Base-by-base conservation (phyloP, 2,113 vertebrate genomes). In the Arenaria interpres region DNA sequence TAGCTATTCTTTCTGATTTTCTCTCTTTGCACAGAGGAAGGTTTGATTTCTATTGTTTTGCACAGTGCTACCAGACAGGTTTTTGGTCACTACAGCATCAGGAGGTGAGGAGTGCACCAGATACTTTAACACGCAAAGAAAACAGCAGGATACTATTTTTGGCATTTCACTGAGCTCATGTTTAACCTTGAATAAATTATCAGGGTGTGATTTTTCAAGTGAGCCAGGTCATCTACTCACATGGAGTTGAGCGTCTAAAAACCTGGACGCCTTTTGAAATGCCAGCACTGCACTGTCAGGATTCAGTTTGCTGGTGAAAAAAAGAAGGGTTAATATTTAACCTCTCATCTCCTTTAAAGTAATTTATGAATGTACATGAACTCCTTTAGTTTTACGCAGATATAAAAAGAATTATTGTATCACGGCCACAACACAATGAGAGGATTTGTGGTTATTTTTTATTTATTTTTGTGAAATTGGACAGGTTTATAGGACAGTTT, bases 301-400 rank as follows among this genome's bases (percentile, higher is more conserved):
- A 66, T n/a, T 82, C 78, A 57, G 27, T 41, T 41, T 89, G 35
- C 27, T 75, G 45, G 20, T 48, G 35, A 50, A 74, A n/a, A 56
- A 48, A 76, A 30, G 10, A 43, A 5, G 27, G 21, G 50, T 95
- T 96, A 92, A 93, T 92, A 68, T 81, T 96, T 96, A 90, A 93
- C 82, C 33, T 72, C 51, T 88, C 39, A 53, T 63, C 46, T 41
- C 48, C 69, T 85, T 85, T 41, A 57, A 79, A 84, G 56, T 60
- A 57, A 62, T 87, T 75, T 76, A 62, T 89, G 77, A 93, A 87
- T 66, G 86, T 79, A 13, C 45, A 48, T 64, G 69, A 81, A 35
- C 53, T 85, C 60, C 43, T 63, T 72, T 14, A 67, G 60, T 35
- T 78, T 72, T 30, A 60, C 8, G 1, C 48, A 89, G 80, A 89